Percentiles rank a stretch among this genome's conserved stretches.
Conservation (phyloP, 2,113 vertebrate genomes). For the Cochlearius cochlearius region DNA sequence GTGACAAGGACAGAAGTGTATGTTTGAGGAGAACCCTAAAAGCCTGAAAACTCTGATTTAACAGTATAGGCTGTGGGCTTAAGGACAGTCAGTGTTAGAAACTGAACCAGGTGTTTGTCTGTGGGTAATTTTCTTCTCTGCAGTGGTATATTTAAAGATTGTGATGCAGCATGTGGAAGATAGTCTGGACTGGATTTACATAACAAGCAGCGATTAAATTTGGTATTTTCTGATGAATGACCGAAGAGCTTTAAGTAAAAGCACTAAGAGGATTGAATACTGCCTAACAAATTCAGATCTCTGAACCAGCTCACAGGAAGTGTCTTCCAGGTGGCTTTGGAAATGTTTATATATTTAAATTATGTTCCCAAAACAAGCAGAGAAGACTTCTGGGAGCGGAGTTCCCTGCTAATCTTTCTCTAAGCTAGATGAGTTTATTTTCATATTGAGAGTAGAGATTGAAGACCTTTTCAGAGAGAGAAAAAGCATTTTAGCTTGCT, state of each 20-base stretch:
- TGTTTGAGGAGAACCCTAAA: background rate
- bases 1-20: background rate
- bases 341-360: background rate
- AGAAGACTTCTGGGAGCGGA: background rate
- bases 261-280: background rate
- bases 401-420: background rate
- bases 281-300: background rate
- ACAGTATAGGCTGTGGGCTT: background rate
- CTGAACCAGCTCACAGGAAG: background rate
- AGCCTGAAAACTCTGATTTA: background rate
- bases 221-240: background rate
- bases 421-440: conserved; percentile 2
- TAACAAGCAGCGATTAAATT: conserved; percentile 21
- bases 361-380: background rate
- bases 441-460: background rate
- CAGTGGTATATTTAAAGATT: background rate
- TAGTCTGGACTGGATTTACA: background rate
- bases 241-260: background rate
- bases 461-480: background rate
- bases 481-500: background rate
- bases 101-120: background rate
- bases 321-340: background rate
- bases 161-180: background rate
- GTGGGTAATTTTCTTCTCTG: background rate
- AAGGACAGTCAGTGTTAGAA: background rate